Evolutionary conservation across 2,888 invertebrate genomes (phyloP), one percentile per base, ranked within the genome.

Genomic region (Ophion ventricosus): DNA sequence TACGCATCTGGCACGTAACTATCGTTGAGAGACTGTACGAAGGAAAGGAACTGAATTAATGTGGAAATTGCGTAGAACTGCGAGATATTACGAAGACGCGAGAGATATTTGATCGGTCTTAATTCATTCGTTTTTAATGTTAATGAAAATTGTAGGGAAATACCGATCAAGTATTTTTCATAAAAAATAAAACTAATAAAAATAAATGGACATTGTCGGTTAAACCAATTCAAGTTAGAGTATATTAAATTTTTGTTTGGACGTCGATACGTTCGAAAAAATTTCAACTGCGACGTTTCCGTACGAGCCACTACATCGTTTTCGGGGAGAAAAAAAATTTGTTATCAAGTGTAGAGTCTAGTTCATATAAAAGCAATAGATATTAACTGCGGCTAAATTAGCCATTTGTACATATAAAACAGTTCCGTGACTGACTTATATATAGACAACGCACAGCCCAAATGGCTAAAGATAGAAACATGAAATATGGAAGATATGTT

Each of bases 1-100:
- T 96, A 96, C 29, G 95, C 95, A 92, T 96, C 96, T 72, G 96
- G 95, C 59, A 96, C 93, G 89, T 96, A 96, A 90, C 95, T 96
- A 82, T 95, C 95, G 92, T 96, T 96, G 40, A 95, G 92, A 2
- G 96, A 96, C 92, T 95, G 14, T 49, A 93, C 10, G 90, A 91
- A 77, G 82, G n/a, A 57, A 43, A 63, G 23, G 54, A 80, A n/a
- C 40, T 66, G 49, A 14, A 76, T 67, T 63, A 80, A 43, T 63
- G 17, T 1, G 66, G 40, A 43, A 63, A 56, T n/a, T 23, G 3
- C 49, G 23, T 20, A 11, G 63, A 80, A 61, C 17, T 17, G 49
- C 14, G 49, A 17, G 49, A 35, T 7, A 8, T 7, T 35, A 29
- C 29, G 29, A 29, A 29, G 29, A 4, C 29, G 29, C 29, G 29